Percentiles rank a stretch among this genome's conserved stretches.
These are phyloP conservation scores for Epicauta chinensis DNA, from an alignment of 1,140 invertebrate species.

Conservation along the genomic window DNA sequence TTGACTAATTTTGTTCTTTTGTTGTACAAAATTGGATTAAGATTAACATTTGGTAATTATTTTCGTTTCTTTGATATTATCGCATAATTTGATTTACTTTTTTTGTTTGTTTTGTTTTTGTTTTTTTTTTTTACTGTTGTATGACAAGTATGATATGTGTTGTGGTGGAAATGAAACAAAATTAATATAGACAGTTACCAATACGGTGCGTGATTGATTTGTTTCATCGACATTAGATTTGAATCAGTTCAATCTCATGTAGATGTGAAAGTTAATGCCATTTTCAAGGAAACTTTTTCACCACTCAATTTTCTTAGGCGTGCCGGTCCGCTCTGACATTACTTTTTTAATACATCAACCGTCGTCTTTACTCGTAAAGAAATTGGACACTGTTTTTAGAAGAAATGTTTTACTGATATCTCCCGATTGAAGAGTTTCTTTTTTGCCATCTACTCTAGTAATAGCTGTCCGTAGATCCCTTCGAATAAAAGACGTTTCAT, in stretches of 20 bases:
- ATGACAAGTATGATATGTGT: too few relatives aligned
- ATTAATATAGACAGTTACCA: conserved; percentile 12
- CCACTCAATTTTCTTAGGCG: conserved; percentile 35
- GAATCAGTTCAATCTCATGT: conserved; percentile 33
- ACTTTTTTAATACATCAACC: conserved; percentile 38
- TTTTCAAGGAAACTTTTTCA: conserved; percentile 32
- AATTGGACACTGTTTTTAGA: conserved; percentile 33
- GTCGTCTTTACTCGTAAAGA: conserved; percentile 32
- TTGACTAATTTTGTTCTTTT: not conserved
- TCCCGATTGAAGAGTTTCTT: conserved; percentile 26
- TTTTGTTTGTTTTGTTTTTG: too few relatives aligned
- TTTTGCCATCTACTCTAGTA: conserved; percentile 11
- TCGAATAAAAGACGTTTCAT: conserved; percentile 34
- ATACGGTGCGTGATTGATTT: conserved; percentile 38
- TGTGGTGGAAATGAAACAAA: conserved; percentile 5
- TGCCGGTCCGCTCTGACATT: conserved; percentile 33
- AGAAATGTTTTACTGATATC: conserved; percentile 31
- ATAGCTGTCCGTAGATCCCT: conserved; percentile 23
- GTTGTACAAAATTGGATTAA: not conserved
- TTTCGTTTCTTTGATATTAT: conserved; percentile 1
- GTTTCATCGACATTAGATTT: conserved; percentile 37
- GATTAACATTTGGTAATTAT: not conserved
- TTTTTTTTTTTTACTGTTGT: too few relatives aligned
- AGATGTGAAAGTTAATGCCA: conserved; percentile 29
- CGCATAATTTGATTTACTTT: too few relatives aligned